Conservation (phyloP, 1,140 invertebrate species). For the Globodera ellingtonae region DNA sequence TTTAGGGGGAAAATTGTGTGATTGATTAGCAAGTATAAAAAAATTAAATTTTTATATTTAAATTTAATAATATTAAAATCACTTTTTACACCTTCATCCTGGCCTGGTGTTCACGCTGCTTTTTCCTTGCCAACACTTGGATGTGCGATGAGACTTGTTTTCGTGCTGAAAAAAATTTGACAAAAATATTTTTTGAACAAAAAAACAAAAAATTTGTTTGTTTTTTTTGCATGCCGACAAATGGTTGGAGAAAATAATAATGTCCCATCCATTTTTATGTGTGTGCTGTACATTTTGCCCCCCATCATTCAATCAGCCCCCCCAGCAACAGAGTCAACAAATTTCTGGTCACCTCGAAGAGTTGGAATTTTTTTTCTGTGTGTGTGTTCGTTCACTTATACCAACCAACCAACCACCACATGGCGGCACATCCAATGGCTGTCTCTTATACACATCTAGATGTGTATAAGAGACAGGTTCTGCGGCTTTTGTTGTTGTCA, state of each 20-base stretch:
- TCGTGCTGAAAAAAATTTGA: conserved; percentile 69
- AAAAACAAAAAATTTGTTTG: no score
- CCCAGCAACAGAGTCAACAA: no score
- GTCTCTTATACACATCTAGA: no score
- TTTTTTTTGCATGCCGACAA: background rate
- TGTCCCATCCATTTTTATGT: background rate
- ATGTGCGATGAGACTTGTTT: conserved; percentile 99
- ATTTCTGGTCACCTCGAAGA: no score
- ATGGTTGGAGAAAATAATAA: background rate
- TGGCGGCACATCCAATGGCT: background rate
- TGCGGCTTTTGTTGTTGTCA: background rate
- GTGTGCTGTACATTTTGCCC: background rate
- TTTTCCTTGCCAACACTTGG: conserved; percentile 94
- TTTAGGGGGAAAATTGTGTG: no score
- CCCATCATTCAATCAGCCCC: no score
- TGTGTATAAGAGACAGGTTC: no score
- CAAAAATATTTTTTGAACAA: background rate
- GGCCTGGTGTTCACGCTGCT: conserved; percentile 92
- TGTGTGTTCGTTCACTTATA: no score
- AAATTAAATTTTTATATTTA: no score
- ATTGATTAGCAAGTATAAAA: no score
- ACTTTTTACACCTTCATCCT: conserved; percentile 79
- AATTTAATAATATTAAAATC: background rate
- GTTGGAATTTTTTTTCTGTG: no score
- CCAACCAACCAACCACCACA: background rate